Evolutionary conservation across 2,797 vertebrate genomes (phyloP).

Genomic region (Fistularia commersonii): DNA sequence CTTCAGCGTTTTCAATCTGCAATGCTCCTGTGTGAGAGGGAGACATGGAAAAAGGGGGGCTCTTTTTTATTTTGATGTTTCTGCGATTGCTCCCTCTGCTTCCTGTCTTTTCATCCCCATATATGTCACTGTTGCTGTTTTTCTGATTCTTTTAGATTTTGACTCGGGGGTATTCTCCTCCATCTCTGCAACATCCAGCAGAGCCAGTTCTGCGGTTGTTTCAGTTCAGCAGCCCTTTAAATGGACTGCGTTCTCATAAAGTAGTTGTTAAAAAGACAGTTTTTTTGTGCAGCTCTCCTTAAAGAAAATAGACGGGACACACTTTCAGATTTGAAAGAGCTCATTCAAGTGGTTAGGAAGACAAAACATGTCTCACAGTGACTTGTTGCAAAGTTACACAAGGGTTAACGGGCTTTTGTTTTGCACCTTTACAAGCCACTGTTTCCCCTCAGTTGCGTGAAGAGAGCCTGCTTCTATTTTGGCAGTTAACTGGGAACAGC

Average conservation of each 20-base stretch:
- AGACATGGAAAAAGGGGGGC: neutral
- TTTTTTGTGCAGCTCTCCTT: constrained; percentile 18
- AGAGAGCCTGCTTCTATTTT: constrained; percentile 44
- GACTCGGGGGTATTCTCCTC: constrained; percentile 16
- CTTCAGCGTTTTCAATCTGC: constrained; percentile 97
- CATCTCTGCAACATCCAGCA: constrained; percentile 23
- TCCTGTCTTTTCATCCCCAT: constrained; percentile 25
- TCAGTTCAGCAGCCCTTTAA: constrained; percentile 16
- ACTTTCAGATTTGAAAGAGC: constrained; percentile 14
- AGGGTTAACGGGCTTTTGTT: constrained; percentile 36
- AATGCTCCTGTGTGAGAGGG: constrained; percentile 81
- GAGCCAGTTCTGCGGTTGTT: constrained; percentile 20
- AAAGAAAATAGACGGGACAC: neutral
- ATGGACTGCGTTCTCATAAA: constrained; percentile 3
- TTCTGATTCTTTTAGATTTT: constrained; percentile 10
- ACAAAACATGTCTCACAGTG: constrained; percentile 26
- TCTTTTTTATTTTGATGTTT: neutral
- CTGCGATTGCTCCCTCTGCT: constrained; percentile 7
- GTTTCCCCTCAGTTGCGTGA: constrained; percentile 50
- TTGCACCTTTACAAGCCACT: constrained; percentile 20
- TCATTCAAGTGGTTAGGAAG: constrained; percentile 36
- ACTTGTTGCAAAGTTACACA: constrained; percentile 46
- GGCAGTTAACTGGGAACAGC: constrained; percentile 48
- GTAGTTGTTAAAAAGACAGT: constrained; percentile 1
- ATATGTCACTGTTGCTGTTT: constrained; percentile 11